Evolutionary conservation across 2,888 invertebrate species (phyloP), one percentile per base, ranked within the genome.

Genomic region (Erpobdella octoculata): DNA sequence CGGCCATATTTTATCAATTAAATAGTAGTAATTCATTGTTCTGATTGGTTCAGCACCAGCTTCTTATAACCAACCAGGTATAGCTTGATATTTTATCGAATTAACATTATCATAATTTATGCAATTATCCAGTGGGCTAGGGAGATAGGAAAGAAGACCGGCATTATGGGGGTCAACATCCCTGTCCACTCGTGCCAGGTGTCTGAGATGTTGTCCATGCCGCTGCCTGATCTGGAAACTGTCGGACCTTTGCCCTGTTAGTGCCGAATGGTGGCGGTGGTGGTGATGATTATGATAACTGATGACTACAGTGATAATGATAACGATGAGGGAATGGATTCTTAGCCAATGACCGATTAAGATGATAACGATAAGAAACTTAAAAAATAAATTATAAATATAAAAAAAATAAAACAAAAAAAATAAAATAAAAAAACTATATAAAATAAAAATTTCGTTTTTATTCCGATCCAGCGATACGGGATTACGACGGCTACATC

Each of bases 101-200:
- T n/a, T n/a, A n/a, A n/a, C n/a, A n/a, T n/a, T n/a, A 53, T 25
- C 53, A 53, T 68, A n/a, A 53, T 48, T 21, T 12, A 65, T 37
- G 3, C 5, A 48, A 6, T 38, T 48, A 77, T 75, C 25, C 76
- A 84, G 84, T 95, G 94, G 93, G 92, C 93, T 0, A 87, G 93
- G 76, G 89, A 90, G 82, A 88, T 95, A 62, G 95, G 94, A 8
- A 90, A 91, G 80, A 83, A 91, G 74, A 90, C 92, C 33, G 87
- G 89, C 73, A 93, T 93, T 1, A 87, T 88, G 79, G 58, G 58
- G 5, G 92, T 96, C 0, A 91, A 92, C 83, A 88, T 89, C 38
- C 95, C 95, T 0, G 85, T 95, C 12, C 89, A 94, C 83, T 90
- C 94, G 89, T 93, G 92, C 75, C 93, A 94, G 81, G 94, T 95